Evolutionary conservation across 2,888 invertebrate species (phyloP), one percentile per base, ranked within the genome.

Genomic region (Netelia melanura): DNA sequence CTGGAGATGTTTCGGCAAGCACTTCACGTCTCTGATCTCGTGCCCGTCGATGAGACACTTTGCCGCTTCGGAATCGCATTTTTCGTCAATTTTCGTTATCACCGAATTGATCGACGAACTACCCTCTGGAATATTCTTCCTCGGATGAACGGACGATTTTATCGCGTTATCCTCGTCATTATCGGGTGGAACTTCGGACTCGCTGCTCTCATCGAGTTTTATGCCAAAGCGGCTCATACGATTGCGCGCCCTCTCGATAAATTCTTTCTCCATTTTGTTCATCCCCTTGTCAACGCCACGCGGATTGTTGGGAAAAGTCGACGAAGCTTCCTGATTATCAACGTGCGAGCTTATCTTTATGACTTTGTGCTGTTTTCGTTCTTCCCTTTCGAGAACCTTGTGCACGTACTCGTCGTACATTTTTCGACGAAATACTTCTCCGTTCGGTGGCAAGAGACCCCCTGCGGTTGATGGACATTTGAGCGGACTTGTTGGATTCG

Each of bases 331-430:
- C 44, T 92, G 88, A 43, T 92, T 67, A 17, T 80, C 91, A 14
- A 89, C 74, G 79, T 88, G 94, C 89, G 96, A 95, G 0, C 97
- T 96, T 83, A 98, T 96, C 95, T 97, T 97, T 17, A 98, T 96
- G 25, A 97, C 95, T 94, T 97, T 97, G 76, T 97, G 96, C 84
- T 97, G 96, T 88, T 97, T 97, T 64, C 98, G 95, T 90, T 97
- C 96, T 89, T 97, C 96, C 11, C 97, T 95, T 92, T 97, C 97
- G 5, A 96, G 96, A 90, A 98, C 96, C 94, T 97, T 97, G 90
- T 95, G 95, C 91, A 97, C 95, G 94, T 97, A 98, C 93, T 98
- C 98, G 89, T 97, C 95, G 94, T 97, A 98, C 97, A 98, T 98
- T 93, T 96, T 96, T 87, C 97, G 96, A 8, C 97, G 95, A 89